A percentile compares a stretch with the other conserved stretches of the same genome.
Evolutionary conservation across 2,113 vertebrate genomes (phyloP).

Genomic region (Bungarus multicinctus): DNA sequence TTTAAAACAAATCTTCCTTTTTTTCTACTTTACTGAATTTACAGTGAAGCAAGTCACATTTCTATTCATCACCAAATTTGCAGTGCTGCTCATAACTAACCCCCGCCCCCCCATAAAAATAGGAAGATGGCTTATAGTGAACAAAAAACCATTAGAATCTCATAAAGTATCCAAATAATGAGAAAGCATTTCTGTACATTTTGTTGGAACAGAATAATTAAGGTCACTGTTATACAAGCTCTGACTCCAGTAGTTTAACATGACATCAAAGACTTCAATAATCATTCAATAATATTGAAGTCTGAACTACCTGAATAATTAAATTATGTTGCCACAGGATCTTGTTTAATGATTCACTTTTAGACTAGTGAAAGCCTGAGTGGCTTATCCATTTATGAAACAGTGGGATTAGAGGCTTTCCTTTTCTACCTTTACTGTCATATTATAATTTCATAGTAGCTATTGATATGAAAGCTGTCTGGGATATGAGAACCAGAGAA

Average conservation of each 20-base stretch:
- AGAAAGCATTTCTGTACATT: neutral
- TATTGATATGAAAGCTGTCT: neutral
- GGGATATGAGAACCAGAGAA: neutral
- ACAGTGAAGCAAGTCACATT: neutral
- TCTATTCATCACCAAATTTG: neutral
- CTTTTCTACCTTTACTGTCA: neutral
- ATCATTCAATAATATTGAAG: neutral
- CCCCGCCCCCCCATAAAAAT: neutral
- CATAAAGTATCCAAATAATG: neutral
- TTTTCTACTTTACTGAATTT: neutral
- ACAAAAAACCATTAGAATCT: neutral
- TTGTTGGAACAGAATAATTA: neutral
- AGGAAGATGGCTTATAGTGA: neutral
- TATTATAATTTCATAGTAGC: neutral
- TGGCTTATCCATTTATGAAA: neutral
- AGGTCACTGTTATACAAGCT: neutral
- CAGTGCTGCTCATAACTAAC: neutral
- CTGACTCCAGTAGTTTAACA: neutral
- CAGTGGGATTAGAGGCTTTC: neutral
- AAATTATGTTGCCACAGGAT: neutral
- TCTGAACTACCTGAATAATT: neutral
- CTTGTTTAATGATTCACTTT: neutral
- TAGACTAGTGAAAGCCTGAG: neutral
- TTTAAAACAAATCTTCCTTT: neutral
- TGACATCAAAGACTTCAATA: neutral